A percentile compares a stretch with the other conserved stretches of the same genome.
Conservation (phyloP, 2,888 invertebrate genomes). For the Cybosia mesomella region DNA sequence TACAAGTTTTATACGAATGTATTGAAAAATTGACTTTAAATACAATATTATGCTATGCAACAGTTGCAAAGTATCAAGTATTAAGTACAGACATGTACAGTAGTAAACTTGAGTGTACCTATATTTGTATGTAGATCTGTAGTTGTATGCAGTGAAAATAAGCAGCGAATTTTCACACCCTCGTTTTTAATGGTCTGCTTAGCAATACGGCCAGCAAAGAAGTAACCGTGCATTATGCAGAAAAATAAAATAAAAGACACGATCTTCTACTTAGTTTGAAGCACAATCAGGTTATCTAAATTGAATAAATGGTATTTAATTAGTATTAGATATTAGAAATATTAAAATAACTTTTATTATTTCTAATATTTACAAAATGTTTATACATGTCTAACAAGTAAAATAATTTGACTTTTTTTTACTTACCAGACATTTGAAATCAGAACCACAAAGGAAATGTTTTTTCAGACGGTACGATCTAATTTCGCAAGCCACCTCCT, state of each 20-base stretch:
- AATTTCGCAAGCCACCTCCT: slow-evolving; percentile 71
- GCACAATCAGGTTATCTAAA: too few relatives aligned
- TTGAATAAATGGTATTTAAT: too few relatives aligned
- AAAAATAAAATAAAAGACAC: neutral
- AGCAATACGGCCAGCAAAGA: slow-evolving; percentile 68
- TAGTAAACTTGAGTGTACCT: slow-evolving; percentile 19
- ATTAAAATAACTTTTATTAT: neutral
- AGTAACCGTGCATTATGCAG: slow-evolving; percentile 13
- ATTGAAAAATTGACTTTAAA: neutral
- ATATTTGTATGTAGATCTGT: slow-evolving; percentile 41
- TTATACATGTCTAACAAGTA: slow-evolving; percentile 5
- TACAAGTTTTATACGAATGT: neutral
- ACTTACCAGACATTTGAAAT: slow-evolving; percentile 43
- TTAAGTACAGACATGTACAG: slow-evolving; percentile 28
- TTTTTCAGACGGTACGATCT: slow-evolving; percentile 68
- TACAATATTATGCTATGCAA: slow-evolving; percentile 21
- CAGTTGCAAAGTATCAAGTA: slow-evolving; percentile 33
- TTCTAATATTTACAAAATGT: neutral
- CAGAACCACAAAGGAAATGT: slow-evolving; percentile 45
- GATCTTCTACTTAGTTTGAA: too few relatives aligned
- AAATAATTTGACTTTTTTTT: slow-evolving; percentile 10
- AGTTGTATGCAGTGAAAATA: slow-evolving; percentile 67
- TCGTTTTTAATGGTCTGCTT: slow-evolving; percentile 79
- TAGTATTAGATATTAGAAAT: too few relatives aligned
- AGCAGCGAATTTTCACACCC: slow-evolving; percentile 83